phyloP scores from a whole-genome alignment of 2,797 vertebrate genomes.

The Platalea minor region DNA sequence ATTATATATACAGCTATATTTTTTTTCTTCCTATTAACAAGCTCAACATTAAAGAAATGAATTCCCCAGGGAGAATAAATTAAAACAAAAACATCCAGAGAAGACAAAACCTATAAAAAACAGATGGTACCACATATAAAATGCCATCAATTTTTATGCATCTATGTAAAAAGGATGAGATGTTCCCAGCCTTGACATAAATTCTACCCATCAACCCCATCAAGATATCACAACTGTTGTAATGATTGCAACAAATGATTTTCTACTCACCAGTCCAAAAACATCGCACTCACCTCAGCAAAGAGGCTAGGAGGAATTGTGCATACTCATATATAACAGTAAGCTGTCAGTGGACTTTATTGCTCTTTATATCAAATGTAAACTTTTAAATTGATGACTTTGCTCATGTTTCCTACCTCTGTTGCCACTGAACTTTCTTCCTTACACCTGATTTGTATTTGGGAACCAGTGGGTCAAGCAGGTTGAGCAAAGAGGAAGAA shows the following conservation, averaged over 20 bases:
- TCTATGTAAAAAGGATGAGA: slow-evolving; percentile 8
- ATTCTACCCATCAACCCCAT: neutral
- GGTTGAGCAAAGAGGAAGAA: neutral
- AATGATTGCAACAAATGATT: neutral
- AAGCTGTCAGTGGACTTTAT: neutral
- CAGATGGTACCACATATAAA: slow-evolving; percentile 28
- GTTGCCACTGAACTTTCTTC: neutral
- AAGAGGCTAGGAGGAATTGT: neutral
- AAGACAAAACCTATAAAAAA: slow-evolving; percentile 33
- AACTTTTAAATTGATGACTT: neutral
- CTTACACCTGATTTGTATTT: neutral
- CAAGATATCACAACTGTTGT: neutral
- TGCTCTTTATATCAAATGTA: neutral
- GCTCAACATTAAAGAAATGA: neutral
- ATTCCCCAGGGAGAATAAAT: slow-evolving; percentile 15
- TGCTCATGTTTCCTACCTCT: neutral
- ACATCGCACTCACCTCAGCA: neutral
- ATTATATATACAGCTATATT: neutral
- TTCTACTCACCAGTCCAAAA: neutral
- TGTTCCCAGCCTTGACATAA: neutral
- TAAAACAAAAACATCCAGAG: slow-evolving; percentile 4
- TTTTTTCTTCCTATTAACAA: slow-evolving; percentile 10
- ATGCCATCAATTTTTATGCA: slow-evolving; percentile 13
- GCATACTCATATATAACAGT: neutral
- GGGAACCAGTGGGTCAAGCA: neutral